Base-by-base conservation (phyloP, 2,888 invertebrate species). In the Drosophila dives region DNA sequence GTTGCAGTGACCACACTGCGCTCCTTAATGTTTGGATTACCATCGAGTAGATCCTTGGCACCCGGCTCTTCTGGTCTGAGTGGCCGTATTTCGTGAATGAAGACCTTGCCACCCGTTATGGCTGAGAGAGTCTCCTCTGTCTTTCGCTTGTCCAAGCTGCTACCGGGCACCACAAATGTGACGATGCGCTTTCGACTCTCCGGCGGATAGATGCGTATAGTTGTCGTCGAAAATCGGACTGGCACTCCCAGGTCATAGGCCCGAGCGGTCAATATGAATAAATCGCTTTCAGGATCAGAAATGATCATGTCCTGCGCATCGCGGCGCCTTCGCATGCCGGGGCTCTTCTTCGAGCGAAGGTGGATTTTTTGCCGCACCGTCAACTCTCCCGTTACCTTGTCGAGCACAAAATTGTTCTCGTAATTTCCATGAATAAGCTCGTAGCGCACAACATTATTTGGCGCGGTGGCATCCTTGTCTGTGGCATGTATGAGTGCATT, bases 161-260 rank as follows among this genome's bases (percentile, higher is more conserved):
- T 94, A 54, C 96, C 97, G 6, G 97, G 96, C 45, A 98, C 96
- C 69, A 98, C 95, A 92, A 98, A 98, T 23, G 96, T 95, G 93
- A 98, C 96, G 42, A 96, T 96, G 66, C 96, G 94, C 10, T 96
- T 95, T 70, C 95, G 95, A 80, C 95, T 95, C 86, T 95, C 97
- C 75, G 96, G 96, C 59, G 96, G 96, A 93, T 96, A 96, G 67
- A 98, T 94, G 84, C 96, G 95, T 8, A 98, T 95, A 66, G 95
- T 95, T 17, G 96, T 95, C 40, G 95, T 95, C 23, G 96, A 95
- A 77, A 94, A 96, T 66, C 96, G 93, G 90, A 96, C 96, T 3
- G 98, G 98, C 2, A 97, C 95, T 0, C 98, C 98, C 73, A 97
- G 94, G 93, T 98, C 98, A 90, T 97, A 97, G 3, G 97, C 98